Evolutionary conservation across 2,888 invertebrate genomes (phyloP), one percentile per base, ranked within the genome.

Genomic region (Hololepta plana): DNA sequence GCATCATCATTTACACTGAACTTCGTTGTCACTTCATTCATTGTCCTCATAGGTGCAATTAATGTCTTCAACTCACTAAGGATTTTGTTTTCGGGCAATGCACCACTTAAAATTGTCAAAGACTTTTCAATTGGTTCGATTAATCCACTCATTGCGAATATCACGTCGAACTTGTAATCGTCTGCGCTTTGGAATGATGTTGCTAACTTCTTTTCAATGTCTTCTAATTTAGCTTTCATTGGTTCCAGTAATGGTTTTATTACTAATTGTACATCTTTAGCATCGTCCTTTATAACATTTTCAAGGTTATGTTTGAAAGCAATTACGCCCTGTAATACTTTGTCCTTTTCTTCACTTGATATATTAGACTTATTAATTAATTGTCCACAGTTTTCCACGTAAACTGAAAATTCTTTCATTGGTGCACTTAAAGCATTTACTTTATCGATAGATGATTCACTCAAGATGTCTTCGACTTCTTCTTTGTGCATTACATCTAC

Each of bases 241-340:
- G 13, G 29, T 21, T 37, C 35, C 9, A 39, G 17, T n/a, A 17
- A 17, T 7, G 17, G n/a, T 17, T 17, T 17, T 7, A 7, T 17
- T n/a, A n/a, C n/a, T n/a, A n/a, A n/a, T n/a, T n/a, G n/a, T n/a
- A n/a, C n/a, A n/a, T n/a, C n/a, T n/a, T n/a, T n/a, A n/a, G n/a
- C n/a, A n/a, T n/a, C n/a, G n/a, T n/a, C n/a, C n/a, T n/a, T n/a
- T n/a, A n/a, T n/a, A n/a, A n/a, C n/a, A n/a, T n/a, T n/a, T n/a
- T n/a, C n/a, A n/a, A n/a, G n/a, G n/a, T n/a, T n/a, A n/a, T n/a
- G n/a, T n/a, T n/a, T n/a, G n/a, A n/a, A n/a, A n/a, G n/a, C n/a
- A n/a, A n/a, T n/a, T n/a, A n/a, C n/a, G n/a, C n/a, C n/a, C n/a
- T n/a, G n/a, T n/a, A n/a, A n/a, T n/a, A n/a, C n/a, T n/a, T n/a